These are phyloP conservation scores for Trachurus trachurus DNA, from an alignment of 2,797 vertebrate species.

Conservation along the genomic window DNA sequence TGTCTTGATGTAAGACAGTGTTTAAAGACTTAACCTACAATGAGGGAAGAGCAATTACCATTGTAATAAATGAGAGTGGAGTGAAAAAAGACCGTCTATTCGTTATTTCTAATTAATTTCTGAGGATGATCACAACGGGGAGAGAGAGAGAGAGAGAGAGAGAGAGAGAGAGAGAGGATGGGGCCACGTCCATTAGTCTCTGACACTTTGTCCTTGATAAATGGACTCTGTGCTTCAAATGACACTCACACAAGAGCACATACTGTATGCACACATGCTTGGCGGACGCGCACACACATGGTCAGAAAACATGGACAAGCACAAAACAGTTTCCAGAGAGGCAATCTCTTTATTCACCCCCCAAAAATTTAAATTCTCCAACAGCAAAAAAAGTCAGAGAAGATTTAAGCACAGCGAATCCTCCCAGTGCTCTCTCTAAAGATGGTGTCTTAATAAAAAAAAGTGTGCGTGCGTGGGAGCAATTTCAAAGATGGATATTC, in stretches of 20 bases:
- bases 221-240: constrained; percentile 75
- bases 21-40: constrained; percentile 91
- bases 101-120: constrained; percentile 90
- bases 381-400: not conserved
- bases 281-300: constrained; percentile 5
- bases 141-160: constrained; percentile 21
- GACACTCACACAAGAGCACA: constrained; percentile 51
- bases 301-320: constrained; percentile 9
- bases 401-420: not conserved
- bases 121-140: constrained; percentile 82
- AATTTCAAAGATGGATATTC: constrained; percentile 33
- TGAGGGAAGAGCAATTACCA: constrained; percentile 89
- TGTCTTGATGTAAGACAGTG: constrained; percentile 89
- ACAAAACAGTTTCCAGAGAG: not conserved
- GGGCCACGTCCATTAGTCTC: constrained; percentile 83
- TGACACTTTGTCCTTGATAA: constrained; percentile 87
- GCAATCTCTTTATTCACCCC: not conserved
- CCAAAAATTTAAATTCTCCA: not conserved
- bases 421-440: constrained; percentile 13
- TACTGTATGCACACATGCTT: not conserved
- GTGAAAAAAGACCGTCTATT: constrained; percentile 81
- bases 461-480: not conserved
- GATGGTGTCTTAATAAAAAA: constrained; percentile 17
- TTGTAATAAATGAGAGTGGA: constrained; percentile 88
- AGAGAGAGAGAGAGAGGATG: constrained; percentile 27